These are phyloP conservation scores for Megalops cyprinoides DNA, from an alignment of 2,797 vertebrate species.

Conservation along the genomic window DNA sequence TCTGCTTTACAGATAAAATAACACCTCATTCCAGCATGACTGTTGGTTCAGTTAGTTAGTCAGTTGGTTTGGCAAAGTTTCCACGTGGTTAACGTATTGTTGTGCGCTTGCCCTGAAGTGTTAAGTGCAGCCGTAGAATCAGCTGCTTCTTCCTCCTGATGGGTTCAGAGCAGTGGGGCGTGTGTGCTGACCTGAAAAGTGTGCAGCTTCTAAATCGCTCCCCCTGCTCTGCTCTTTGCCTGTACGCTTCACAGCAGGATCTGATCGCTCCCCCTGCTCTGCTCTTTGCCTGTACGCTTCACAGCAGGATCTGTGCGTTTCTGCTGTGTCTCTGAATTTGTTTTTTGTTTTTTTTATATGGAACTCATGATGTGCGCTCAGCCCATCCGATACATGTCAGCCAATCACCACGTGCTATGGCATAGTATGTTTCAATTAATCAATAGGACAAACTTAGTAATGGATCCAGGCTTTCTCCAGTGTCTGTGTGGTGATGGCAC, in stretches of 20 bases:
- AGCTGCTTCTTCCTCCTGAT: no score
- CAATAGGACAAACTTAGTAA: neutral
- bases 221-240: neutral
- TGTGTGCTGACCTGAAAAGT: neutral
- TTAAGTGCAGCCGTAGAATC: no score
- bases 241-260: neutral
- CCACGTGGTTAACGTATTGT: no score
- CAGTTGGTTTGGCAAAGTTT: no score
- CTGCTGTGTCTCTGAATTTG: conserved; percentile 17
- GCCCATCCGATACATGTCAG: no score
- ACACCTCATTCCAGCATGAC: neutral
- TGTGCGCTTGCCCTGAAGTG: no score
- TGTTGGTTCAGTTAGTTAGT: neutral
- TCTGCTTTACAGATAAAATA: neutral
- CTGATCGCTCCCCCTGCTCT: neutral
- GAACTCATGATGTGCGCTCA: no score
- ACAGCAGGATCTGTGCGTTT: neutral
- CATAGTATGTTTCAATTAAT: no score
- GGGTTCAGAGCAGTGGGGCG: neutral
- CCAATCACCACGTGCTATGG: no score
- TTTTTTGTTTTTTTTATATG: no score
- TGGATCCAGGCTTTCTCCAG: neutral
- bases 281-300: neutral
- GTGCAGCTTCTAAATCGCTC: neutral
- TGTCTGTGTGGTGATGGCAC: no score